Evolutionary conservation across 2,888 invertebrate genomes (phyloP).

Genomic region (Crepidodera aurea): DNA sequence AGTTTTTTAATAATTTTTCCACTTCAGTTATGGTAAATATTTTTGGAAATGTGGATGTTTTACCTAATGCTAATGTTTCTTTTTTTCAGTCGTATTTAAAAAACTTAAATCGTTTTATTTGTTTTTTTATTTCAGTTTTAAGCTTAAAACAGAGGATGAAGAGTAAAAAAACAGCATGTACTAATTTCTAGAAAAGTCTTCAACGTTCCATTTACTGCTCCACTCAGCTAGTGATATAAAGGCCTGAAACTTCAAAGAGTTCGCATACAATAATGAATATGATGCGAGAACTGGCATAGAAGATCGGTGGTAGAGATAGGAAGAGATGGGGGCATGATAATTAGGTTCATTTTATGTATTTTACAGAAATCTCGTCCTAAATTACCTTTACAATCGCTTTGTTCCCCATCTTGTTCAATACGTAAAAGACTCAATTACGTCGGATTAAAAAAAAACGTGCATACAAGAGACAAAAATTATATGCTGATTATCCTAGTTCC

Average conservation of each 20-base stretch:
- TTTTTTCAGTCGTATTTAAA: too few species aligned
- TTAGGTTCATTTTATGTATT: slow-evolving; percentile 23
- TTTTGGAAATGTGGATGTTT: too few species aligned
- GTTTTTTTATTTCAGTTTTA: too few species aligned
- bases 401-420: slow-evolving; percentile 1
- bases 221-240: slow-evolving; percentile 15
- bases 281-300: slow-evolving; percentile 16
- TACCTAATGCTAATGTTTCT: too few species aligned
- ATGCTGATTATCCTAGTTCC: too few species aligned
- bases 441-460: neutral
- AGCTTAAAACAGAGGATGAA: too few species aligned
- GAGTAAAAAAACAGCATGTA: slow-evolving; percentile 9
- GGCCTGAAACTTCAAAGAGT: slow-evolving; percentile 20
- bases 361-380: slow-evolving; percentile 6
- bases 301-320: slow-evolving; percentile 8
- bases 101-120: too few species aligned
- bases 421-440: neutral
- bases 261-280: slow-evolving; percentile 22
- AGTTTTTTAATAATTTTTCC: too few species aligned
- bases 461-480: too few species aligned
- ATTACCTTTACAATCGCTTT: slow-evolving; percentile 15
- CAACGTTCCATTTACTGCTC: slow-evolving; percentile 17
- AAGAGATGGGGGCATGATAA: slow-evolving; percentile 12
- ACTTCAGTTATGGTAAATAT: too few species aligned
- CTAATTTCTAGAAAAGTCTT: slow-evolving; percentile 16